These are phyloP conservation scores for Globodera ellingtonae DNA, from an alignment of 1,140 invertebrate genomes.

Conservation along the genomic window DNA sequence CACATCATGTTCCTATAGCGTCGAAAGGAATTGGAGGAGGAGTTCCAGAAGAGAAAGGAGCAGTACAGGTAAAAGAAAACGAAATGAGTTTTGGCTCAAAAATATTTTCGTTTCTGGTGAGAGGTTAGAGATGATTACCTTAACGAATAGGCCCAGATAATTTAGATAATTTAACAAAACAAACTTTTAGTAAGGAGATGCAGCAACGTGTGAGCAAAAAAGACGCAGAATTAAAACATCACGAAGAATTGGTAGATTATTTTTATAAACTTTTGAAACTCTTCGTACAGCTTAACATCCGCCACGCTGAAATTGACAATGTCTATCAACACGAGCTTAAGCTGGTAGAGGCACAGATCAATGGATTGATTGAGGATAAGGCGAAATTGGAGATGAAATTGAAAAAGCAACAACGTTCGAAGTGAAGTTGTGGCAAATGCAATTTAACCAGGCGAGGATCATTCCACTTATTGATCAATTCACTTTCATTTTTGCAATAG, in stretches of 20 bases:
- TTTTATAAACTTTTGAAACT: not conserved
- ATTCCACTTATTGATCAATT: not conserved
- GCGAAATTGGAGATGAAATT: conserved; percentile 34
- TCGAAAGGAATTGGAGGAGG: conserved; percentile 52
- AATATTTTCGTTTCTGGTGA: not conserved
- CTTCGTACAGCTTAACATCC: conserved; percentile 31
- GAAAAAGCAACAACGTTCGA: conserved; percentile 19
- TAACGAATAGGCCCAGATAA: too few relatives aligned
- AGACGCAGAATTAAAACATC: conserved; percentile 52
- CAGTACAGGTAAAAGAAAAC: conserved; percentile 43
- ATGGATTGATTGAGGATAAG: conserved; percentile 41
- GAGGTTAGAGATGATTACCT: not conserved
- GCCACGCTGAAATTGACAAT: conserved; percentile 32
- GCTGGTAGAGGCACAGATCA: conserved; percentile 35
- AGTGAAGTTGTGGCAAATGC: not conserved
- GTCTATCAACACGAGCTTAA: conserved; percentile 33
- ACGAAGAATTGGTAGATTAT: conserved; percentile 49
- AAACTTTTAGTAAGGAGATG: conserved; percentile 41
- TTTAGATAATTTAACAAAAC: not conserved
- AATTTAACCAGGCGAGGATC: not conserved
- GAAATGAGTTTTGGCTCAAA: not conserved
- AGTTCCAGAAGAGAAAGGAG: conserved; percentile 46
- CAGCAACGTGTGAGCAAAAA: conserved; percentile 46
- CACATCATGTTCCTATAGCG: conserved; percentile 41
- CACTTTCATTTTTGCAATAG: not conserved